Conservation (phyloP, 2,797 vertebrate genomes). For the Arnoldichthys spilopterus region DNA sequence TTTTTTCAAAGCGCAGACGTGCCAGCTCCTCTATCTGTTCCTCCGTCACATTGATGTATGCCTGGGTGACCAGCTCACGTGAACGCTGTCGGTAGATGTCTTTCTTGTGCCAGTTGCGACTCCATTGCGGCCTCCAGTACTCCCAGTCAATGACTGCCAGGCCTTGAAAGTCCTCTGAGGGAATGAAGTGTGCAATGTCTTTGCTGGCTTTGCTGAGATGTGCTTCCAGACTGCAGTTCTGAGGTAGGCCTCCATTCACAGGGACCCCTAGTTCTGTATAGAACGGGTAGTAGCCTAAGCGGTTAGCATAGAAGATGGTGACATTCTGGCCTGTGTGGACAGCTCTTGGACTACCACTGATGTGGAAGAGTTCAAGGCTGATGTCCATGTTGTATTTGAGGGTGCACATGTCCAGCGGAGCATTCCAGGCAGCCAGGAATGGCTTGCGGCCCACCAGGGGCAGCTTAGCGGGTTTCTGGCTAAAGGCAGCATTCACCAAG, state of each 20-base stretch:
- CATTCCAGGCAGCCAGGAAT: slow-evolving; percentile 84
- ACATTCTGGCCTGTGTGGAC: slow-evolving; percentile 82
- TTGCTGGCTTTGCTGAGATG: slow-evolving; percentile 77
- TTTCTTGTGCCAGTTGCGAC: slow-evolving; percentile 81
- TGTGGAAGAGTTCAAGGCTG: slow-evolving; percentile 78
- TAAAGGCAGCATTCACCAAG: slow-evolving; percentile 68
- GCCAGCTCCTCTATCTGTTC: slow-evolving; percentile 75
- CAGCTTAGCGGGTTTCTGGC: slow-evolving; percentile 78
- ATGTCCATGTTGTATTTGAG: slow-evolving; percentile 75
- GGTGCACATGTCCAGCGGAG: slow-evolving; percentile 78
- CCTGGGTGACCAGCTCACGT: slow-evolving; percentile 71
- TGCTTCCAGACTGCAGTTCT: slow-evolving; percentile 81
- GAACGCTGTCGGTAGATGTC: slow-evolving; percentile 78
- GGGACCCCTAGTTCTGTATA: slow-evolving; percentile 72
- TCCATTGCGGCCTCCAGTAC: slow-evolving; percentile 82
- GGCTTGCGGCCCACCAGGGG: slow-evolving; percentile 79
- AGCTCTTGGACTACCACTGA: slow-evolving; percentile 77
- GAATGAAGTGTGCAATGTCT: slow-evolving; percentile 80
- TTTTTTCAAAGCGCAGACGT: slow-evolving; percentile 79
- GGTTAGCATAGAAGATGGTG: slow-evolving; percentile 86
- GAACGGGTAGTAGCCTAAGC: slow-evolving; percentile 82
- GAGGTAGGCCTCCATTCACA: slow-evolving; percentile 79
- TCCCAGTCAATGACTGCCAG: slow-evolving; percentile 83
- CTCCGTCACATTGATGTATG: slow-evolving; percentile 73
- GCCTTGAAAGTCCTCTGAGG: slow-evolving; percentile 77